Evolutionary conservation across 2,113 vertebrate genomes (phyloP), one percentile per base, ranked within the genome.

Genomic region (Pterocles orientalis): DNA sequence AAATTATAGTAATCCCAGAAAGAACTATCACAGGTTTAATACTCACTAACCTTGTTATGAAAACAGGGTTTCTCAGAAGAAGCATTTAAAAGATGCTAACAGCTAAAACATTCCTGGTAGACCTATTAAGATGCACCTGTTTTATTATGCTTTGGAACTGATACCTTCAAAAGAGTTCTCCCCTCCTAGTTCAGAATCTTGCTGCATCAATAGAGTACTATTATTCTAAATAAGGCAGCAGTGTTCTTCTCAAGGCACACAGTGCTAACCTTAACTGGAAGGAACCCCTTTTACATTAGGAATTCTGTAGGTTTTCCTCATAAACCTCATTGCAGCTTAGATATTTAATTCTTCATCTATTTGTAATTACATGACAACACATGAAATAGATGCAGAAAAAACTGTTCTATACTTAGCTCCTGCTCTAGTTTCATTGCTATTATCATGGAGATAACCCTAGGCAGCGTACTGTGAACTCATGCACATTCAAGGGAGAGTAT

Each of bases 51-150:
- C 98, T 98, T 98, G 98, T 98, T 98, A 98, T 98, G 98, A 98
- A 98, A 98, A 98, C 97, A 98, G 92, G 91, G 97, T 82, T 97
- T 98, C 98, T 98, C 98, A 97, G 93, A 94, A 98, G 97, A 97
- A 98, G 83, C 97, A 96, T 97, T 98, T 98, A 97, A 98, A 98
- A 97, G 95, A 98, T 97, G 96, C 95, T 98, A 98, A 98, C 95
- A 97, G 97, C 96, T 97, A 97, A 98, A 98, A 97, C 86, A 97
- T 98, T 97, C 98, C 98, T 98, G 39, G 95, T 92, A 98, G 98
- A 97, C 96, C 98, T 98, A 98, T 98, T 98, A 98, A 97, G 95
- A 70, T 97, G 97, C 98, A 98, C 98, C 98, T 98, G 98, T 96
- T 98, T 98, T 98, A 97, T 98, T 97, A 96, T 95, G 92, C 95